These are phyloP conservation scores for Antheraea yamamai DNA, from an alignment of 2,888 invertebrate species.

Conservation along the genomic window DNA sequence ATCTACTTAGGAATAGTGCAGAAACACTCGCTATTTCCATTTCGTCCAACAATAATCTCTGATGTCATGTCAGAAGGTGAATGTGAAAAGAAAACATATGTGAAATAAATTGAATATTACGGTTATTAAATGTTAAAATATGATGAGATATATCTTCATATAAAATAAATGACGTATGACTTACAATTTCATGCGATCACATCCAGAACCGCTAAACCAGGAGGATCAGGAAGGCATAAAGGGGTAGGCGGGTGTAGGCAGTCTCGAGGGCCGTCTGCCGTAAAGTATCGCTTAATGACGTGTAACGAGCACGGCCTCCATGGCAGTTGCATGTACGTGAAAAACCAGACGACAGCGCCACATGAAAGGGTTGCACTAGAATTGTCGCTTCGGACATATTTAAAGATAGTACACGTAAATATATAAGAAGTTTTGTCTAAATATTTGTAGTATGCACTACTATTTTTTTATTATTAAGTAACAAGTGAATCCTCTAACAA, in stretches of 20 bases:
- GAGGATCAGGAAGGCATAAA: slow-evolving; percentile 47
- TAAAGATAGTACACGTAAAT: slow-evolving; percentile 6
- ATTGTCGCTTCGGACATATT: slow-evolving; percentile 13
- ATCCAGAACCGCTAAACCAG: slow-evolving; percentile 49
- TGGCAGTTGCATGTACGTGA: slow-evolving; percentile 61
- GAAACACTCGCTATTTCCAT: too few species aligned
- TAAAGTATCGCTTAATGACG: slow-evolving; percentile 83
- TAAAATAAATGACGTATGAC: neutral
- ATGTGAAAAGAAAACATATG: too few species aligned
- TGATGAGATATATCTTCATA: neutral
- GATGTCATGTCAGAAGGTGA: too few species aligned
- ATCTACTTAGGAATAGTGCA: too few species aligned
- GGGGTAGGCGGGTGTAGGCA: slow-evolving; percentile 57
- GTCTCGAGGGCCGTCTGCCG: slow-evolving; percentile 81
- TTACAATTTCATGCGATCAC: slow-evolving; percentile 25
- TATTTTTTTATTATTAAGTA: neutral
- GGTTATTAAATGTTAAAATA: neutral
- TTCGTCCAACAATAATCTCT: too few species aligned
- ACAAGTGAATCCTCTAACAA: too few species aligned
- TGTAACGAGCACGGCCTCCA: slow-evolving; percentile 77
- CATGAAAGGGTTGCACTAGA: slow-evolving; percentile 31
- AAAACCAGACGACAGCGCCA: slow-evolving; percentile 42
- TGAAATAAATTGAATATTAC: too few species aligned
- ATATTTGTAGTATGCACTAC: neutral
- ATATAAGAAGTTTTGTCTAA: slow-evolving; percentile 3